Conservation (phyloP, 1,140 invertebrate species). For the Hylyphantes graminicola region DNA sequence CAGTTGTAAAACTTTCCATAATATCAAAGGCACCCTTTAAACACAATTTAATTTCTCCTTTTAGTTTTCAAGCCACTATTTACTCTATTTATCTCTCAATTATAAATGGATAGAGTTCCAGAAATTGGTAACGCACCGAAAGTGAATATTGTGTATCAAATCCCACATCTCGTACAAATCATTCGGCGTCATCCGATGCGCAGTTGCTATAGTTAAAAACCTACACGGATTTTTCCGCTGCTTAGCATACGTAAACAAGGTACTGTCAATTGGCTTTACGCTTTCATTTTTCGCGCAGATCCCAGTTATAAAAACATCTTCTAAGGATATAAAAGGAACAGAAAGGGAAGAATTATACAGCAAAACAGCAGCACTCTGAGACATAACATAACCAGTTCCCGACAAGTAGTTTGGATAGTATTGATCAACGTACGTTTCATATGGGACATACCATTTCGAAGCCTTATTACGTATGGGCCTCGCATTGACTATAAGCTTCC, state of each 20-base stretch:
- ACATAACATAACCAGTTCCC: constrained; percentile 85
- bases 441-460: constrained; percentile 72
- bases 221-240: constrained; percentile 24
- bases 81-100: too few species aligned
- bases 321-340: constrained; percentile 68
- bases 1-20: too few species aligned
- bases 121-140: constrained; percentile 3
- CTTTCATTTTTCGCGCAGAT: constrained; percentile 41
- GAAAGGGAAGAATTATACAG: constrained; percentile 5
- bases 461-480: constrained; percentile 81
- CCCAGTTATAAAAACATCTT: constrained; percentile 70
- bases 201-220: constrained; percentile 17
- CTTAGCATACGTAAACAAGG: constrained; percentile 29
- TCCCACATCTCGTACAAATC: constrained; percentile 31
- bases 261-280: constrained; percentile 7
- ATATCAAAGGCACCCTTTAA: too few species aligned
- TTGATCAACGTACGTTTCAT: constrained; percentile 80
- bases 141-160: constrained; percentile 17
- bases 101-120: neutral
- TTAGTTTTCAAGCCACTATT: too few species aligned
- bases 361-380: constrained; percentile 68
- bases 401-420: constrained; percentile 87
- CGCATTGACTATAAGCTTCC: constrained; percentile 81
- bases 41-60: too few species aligned
- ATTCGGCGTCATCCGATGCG: constrained; percentile 16